Percentiles rank a stretch among this genome's conserved stretches.
Evolutionary conservation across 23 tunicate genomes (phyloP).

Genomic region (Diplosoma virens): DNA sequence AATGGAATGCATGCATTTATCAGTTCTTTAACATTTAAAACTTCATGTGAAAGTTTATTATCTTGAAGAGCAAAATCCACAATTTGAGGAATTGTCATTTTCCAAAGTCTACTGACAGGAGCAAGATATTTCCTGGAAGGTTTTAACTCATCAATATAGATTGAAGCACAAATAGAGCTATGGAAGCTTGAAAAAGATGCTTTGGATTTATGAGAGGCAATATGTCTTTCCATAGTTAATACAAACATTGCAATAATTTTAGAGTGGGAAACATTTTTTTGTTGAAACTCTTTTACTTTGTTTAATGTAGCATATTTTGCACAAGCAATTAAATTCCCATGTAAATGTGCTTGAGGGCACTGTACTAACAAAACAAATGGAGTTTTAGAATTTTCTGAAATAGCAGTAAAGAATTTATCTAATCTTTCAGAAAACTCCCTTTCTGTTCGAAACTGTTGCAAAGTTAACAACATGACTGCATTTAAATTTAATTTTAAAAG

Average conservation of each 20-base stretch:
- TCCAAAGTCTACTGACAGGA: constrained; percentile 5
- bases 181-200: constrained; percentile 32
- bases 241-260: constrained; percentile 26
- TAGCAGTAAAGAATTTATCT: constrained; percentile 16
- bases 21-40: not conserved
- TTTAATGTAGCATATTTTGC: constrained; percentile 56
- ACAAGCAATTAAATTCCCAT: constrained; percentile 55
- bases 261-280: not conserved
- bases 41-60: no score
- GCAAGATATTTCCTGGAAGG: constrained; percentile 20
- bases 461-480: constrained; percentile 40
- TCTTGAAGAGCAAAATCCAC: not conserved
- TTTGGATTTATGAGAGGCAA: not conserved
- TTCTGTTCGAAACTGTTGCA: constrained; percentile 51
- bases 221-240: constrained; percentile 30
- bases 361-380: constrained; percentile 41
- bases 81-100: not conserved
- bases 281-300: constrained; percentile 32
- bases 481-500: not conserved
- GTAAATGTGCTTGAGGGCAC: constrained; percentile 41
- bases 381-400: not conserved
- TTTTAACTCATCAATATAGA: constrained; percentile 58
- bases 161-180: constrained; percentile 2
- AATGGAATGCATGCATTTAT: constrained; percentile 46
- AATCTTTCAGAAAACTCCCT: constrained; percentile 21